Evolutionary conservation across 2,113 vertebrate genomes (phyloP).

Genomic region (Neopipo cinnamomea): DNA sequence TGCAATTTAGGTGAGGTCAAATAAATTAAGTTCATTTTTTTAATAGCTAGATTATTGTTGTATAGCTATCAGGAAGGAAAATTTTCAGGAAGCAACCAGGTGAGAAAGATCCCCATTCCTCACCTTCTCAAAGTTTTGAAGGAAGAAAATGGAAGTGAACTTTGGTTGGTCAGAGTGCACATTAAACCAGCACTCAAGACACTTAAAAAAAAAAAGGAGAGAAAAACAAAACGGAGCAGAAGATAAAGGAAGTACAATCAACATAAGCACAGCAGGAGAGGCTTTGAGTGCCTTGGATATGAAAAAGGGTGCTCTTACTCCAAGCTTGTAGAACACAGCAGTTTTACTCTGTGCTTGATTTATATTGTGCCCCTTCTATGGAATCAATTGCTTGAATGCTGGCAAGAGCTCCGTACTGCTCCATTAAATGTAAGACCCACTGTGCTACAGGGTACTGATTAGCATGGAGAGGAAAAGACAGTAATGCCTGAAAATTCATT

Average conservation of each 20-base stretch:
- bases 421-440: conserved; percentile 46
- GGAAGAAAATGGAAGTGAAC: neutral
- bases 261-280: conserved; percentile 46
- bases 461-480: conserved; percentile 7
- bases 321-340: conserved; percentile 28
- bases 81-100: neutral
- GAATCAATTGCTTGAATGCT: conserved; percentile 51
- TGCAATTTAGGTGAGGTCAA: neutral
- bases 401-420: neutral
- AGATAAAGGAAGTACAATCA: conserved; percentile 55
- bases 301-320: conserved; percentile 45
- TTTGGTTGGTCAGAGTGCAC: neutral
- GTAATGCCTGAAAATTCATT: conserved; percentile 10
- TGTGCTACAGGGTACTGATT: conserved; percentile 41
- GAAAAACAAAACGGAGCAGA: conserved; percentile 10
- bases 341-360: conserved; percentile 49
- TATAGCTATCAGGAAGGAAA: neutral
- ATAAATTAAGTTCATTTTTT: neutral
- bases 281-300: conserved; percentile 21
- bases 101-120: neutral
- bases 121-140: neutral
- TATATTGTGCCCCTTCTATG: conserved; percentile 56
- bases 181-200: neutral
- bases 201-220: neutral
- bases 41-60: neutral